Conservation (phyloP, 1,140 invertebrate species). For the Pentalonia nigronervosa region DNA sequence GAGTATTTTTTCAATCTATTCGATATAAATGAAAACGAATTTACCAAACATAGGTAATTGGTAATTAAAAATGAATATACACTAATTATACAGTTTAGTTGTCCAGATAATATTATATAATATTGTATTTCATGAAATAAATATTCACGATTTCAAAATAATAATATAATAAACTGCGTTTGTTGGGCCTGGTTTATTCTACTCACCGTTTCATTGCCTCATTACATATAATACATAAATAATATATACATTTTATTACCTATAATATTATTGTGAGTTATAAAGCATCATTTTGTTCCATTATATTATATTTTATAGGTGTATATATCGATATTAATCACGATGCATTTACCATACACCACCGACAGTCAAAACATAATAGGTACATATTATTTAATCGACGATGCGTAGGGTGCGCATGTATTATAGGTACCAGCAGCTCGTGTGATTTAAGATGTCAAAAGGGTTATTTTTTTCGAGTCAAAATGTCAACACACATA, state of each 20-base stretch:
- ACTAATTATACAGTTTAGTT: neutral
- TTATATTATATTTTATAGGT: conserved; percentile 8
- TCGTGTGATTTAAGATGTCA: conserved; percentile 43
- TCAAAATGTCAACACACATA: conserved; percentile 31
- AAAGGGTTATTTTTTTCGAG: conserved; percentile 21
- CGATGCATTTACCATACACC: neutral
- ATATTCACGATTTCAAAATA: neutral
- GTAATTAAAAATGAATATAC: neutral
- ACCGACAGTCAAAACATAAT: conserved; percentile 14
- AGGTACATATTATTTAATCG: neutral
- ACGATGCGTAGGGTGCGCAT: neutral
- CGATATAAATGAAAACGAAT: neutral
- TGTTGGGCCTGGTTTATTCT: neutral
- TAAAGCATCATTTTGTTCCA: neutral
- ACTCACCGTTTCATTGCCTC: neutral
- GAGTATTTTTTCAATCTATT: no score
- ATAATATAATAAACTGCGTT: neutral
- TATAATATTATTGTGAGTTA: neutral
- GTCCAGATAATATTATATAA: no score
- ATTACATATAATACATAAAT: neutral
- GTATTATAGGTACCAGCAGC: neutral
- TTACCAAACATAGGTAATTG: neutral
- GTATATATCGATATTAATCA: neutral
- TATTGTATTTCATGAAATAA: neutral
- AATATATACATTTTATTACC: neutral